Evolutionary conservation across 2,113 vertebrate species (phyloP).

Genomic region (Lasiurus cinereus): DNA sequence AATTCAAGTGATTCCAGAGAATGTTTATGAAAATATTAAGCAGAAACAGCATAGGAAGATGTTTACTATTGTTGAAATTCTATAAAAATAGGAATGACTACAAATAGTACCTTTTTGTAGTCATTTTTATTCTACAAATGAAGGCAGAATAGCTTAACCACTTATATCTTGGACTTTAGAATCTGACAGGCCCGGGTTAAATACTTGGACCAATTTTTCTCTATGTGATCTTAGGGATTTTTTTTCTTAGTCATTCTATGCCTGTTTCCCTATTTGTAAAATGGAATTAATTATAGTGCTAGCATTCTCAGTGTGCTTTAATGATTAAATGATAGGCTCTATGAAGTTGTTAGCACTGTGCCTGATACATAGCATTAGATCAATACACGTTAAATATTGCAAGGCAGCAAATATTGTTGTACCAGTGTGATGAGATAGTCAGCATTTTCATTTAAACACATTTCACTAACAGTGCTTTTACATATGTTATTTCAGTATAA

Average conservation of each 20-base stretch:
- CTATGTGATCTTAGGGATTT: not conserved
- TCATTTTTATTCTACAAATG: not conserved
- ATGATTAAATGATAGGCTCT: not conserved
- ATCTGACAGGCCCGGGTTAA: not conserved
- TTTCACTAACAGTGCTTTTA: not conserved
- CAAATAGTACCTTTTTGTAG: too few species aligned
- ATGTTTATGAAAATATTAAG: not conserved
- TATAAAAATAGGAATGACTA: not conserved
- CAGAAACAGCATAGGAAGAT: not conserved
- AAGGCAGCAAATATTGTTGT: not conserved
- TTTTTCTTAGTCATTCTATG: not conserved
- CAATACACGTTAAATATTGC: not conserved
- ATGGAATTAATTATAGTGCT: not conserved
- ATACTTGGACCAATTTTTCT: not conserved
- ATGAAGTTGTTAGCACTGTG: not conserved
- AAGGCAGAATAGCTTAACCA: not conserved
- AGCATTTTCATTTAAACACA: conserved; percentile 38
- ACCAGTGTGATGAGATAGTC: not conserved
- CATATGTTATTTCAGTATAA: not conserved
- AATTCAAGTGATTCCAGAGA: not conserved
- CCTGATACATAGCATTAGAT: not conserved
- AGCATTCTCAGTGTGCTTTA: not conserved
- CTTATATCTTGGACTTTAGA: not conserved
- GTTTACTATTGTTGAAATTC: not conserved
- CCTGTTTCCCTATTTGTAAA: not conserved